Evolutionary conservation across 53 echinoderm and acorn worm genomes (phyloP).

Genomic region (Mesocentrotus franciscanus): DNA sequence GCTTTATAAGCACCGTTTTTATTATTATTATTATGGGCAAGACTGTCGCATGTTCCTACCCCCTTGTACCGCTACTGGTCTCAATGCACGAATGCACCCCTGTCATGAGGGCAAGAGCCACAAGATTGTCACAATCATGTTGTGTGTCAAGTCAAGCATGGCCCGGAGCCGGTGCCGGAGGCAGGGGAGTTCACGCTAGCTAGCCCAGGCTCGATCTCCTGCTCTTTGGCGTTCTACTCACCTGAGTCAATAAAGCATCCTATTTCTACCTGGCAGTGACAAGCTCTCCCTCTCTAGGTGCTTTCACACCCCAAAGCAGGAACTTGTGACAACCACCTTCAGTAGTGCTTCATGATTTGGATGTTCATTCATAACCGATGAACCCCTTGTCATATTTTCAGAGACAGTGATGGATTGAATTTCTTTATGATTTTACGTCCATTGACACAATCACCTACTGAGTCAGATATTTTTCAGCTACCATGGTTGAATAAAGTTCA

Average conservation of each 20-base stretch:
- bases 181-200: background rate
- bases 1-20: too few species aligned
- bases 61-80: background rate
- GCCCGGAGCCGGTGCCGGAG: background rate
- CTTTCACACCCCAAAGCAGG: background rate
- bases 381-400: too few species aligned
- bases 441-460: too few species aligned
- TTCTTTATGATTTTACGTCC: too few species aligned
- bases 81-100: background rate
- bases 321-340: too few species aligned
- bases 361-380: too few species aligned
- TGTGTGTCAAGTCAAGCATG: background rate
- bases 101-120: background rate
- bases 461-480: too few species aligned
- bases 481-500: too few species aligned
- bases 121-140: conserved; percentile 9
- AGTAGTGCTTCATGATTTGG: too few species aligned
- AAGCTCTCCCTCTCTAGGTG: background rate
- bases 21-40: too few species aligned
- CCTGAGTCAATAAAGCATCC: conserved; percentile 41
- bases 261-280: conserved; percentile 36
- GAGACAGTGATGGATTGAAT: too few species aligned
- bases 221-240: background rate
- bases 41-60: background rate
- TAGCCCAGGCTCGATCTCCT: background rate